These are phyloP conservation scores for Caenorhabditis sp. DNA, from an alignment of 2,888 invertebrate genomes.

Conservation along the genomic window DNA sequence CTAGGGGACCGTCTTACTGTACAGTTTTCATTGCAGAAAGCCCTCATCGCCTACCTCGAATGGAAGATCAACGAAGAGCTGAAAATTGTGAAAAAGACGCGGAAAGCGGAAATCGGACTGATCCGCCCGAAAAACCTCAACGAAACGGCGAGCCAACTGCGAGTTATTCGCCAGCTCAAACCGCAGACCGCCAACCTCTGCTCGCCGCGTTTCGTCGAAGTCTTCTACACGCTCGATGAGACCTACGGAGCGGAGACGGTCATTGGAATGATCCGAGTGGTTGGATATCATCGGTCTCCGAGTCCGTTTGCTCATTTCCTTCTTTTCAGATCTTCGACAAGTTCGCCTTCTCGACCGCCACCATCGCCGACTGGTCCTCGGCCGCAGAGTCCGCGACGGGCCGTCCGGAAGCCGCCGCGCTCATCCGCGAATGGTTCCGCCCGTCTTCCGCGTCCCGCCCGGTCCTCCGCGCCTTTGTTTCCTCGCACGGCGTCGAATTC, in stretches of 20 bases:
- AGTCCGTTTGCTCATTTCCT: background rate
- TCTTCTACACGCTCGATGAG: slow-evolving; percentile 62
- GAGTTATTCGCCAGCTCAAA: slow-evolving; percentile 43
- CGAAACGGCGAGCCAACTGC: slow-evolving; percentile 41
- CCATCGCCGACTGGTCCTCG: slow-evolving; percentile 53
- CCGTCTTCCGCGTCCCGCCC: slow-evolving; percentile 27
- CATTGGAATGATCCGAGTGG: slow-evolving; percentile 60
- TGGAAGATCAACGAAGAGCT: slow-evolving; percentile 67
- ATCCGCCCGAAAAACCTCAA: slow-evolving; percentile 55
- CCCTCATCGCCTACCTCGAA: slow-evolving; percentile 65
- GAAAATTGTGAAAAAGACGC: slow-evolving; percentile 59
- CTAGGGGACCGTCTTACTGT: too few relatives aligned
- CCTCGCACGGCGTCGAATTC: slow-evolving; percentile 51
- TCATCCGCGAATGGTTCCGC: slow-evolving; percentile 61
- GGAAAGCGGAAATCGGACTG: slow-evolving; percentile 39
- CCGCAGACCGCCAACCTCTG: slow-evolving; percentile 8
- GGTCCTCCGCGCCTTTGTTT: slow-evolving; percentile 54
- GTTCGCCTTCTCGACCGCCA: slow-evolving; percentile 59
- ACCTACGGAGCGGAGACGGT: slow-evolving; percentile 60
- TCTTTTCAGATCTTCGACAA: slow-evolving; percentile 55
- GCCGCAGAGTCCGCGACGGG: slow-evolving; percentile 52
- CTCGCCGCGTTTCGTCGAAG: slow-evolving; percentile 51
- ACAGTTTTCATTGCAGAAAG: slow-evolving; percentile 55
- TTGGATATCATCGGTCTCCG: slow-evolving; percentile 2
- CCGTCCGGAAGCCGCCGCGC: slow-evolving; percentile 38